Percentiles rank a stretch among this genome's conserved stretches.
Conservation (phyloP, 2,113 vertebrate genomes). For the Dromiciops gliroides region DNA sequence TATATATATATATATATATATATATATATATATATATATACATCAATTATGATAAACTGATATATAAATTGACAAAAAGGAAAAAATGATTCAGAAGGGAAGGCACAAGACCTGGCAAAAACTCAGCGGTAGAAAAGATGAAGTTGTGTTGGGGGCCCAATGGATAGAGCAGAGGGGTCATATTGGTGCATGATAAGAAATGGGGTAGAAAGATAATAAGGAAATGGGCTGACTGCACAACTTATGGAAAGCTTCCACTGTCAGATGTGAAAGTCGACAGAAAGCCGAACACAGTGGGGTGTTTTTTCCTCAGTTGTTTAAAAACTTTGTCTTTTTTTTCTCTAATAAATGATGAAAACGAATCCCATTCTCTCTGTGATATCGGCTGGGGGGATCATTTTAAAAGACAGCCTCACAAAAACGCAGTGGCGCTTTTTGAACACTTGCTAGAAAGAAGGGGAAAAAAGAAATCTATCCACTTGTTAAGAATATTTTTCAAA, state of each 20-base stretch:
- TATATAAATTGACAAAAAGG: neutral
- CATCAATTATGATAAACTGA: neutral
- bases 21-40: too few species aligned
- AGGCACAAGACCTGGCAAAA: neutral
- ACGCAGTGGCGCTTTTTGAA: neutral
- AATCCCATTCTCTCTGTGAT: slow-evolving; percentile 28
- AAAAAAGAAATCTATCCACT: slow-evolving; percentile 9
- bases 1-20: too few species aligned
- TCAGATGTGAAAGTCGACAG: neutral
- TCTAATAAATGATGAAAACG: slow-evolving; percentile 18
- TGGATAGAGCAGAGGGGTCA: neutral
- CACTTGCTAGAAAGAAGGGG: neutral
- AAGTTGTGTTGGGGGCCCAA: neutral
- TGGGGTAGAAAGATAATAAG: neutral
- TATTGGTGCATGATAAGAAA: neutral
- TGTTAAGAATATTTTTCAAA: neutral
- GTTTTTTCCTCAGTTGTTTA: neutral
- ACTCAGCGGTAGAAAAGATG: neutral
- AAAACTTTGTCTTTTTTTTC: slow-evolving; percentile 13
- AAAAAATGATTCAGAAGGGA: neutral
- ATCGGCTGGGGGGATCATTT: neutral
- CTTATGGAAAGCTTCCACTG: neutral
- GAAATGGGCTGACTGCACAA: neutral
- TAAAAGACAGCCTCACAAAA: slow-evolving; percentile 32
- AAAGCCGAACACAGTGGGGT: neutral